These are phyloP conservation scores for Syrphus vitripennis DNA, from an alignment of 2,888 invertebrate species.

Conservation along the genomic window DNA sequence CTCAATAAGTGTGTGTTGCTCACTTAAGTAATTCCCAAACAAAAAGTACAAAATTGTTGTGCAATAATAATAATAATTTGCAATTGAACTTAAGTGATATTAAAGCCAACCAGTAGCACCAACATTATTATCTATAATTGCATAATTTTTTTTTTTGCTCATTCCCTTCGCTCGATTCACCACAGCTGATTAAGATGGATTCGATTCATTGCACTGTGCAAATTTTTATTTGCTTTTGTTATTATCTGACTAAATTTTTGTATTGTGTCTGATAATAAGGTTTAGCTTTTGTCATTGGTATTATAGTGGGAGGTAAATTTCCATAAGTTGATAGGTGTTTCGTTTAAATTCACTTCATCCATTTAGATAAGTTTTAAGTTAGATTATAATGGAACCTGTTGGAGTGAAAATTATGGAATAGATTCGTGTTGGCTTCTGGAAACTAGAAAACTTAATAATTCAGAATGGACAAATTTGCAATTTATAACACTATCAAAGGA, in stretches of 20 bases:
- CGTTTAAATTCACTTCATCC: constrained; percentile 14
- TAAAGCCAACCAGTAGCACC: constrained; percentile 42
- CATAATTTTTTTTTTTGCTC: constrained; percentile 7
- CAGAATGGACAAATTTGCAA: neutral
- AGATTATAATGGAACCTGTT: neutral
- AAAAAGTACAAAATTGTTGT: neutral
- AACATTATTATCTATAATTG: constrained; percentile 14
- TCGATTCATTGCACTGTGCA: neutral
- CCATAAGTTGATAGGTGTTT: constrained; percentile 40
- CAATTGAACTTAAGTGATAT: constrained; percentile 65
- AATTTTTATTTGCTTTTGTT: constrained; percentile 34
- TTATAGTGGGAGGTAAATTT: constrained; percentile 38
- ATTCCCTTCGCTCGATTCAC: neutral
- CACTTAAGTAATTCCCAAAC: neutral
- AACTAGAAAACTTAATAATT: neutral
- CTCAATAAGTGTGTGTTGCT: neutral
- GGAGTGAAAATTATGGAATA: neutral
- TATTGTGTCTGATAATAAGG: neutral
- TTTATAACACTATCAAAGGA: no score
- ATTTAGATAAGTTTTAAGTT: neutral
- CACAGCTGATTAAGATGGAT: neutral
- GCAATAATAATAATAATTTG: constrained; percentile 36
- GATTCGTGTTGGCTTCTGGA: fast-evolving
- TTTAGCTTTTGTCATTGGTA: constrained; percentile 38
- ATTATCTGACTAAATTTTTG: neutral